Evolutionary conservation across 1,140 invertebrate species (phyloP).

Genomic region (Drosophila saltans): DNA sequence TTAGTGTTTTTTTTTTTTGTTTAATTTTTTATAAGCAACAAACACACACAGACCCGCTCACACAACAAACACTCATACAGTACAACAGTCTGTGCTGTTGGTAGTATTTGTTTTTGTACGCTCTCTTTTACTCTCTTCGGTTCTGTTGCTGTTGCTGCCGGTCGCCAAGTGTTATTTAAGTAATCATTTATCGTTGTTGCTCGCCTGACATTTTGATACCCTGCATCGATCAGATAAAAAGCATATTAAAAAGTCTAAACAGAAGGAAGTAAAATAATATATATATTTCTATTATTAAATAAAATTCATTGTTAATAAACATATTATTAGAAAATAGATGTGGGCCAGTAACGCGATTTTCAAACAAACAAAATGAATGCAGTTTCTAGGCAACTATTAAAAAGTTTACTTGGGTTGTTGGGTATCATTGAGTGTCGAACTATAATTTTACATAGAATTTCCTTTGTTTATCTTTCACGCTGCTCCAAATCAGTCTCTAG

Average conservation of each 20-base stretch:
- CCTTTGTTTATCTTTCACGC: too few species aligned
- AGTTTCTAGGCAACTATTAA: too few species aligned
- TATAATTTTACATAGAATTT: too few species aligned
- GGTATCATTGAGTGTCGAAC: too few species aligned
- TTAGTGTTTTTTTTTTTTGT: constrained; percentile 47
- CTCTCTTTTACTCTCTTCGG: constrained; percentile 2
- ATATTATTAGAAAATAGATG: too few species aligned
- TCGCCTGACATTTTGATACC: constrained; percentile 44
- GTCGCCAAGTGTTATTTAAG: constrained; percentile 47
- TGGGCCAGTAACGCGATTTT: too few species aligned
- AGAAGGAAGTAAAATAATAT: too few species aligned
- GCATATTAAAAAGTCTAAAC: background rate
- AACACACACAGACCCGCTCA: constrained; percentile 8
- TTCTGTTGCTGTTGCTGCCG: background rate
- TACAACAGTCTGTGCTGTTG: constrained; percentile 18
- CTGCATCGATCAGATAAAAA: background rate
- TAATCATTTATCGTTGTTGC: constrained; percentile 60
- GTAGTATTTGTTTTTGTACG: constrained; percentile 60
- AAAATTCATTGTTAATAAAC: too few species aligned
- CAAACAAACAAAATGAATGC: too few species aligned
- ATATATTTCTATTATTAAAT: too few species aligned
- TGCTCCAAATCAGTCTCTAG: too few species aligned
- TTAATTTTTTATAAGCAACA: constrained; percentile 71
- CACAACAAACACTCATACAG: constrained; percentile 3
- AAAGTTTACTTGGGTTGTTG: too few species aligned